Evolutionary conservation across 2,888 invertebrate genomes (phyloP), one percentile per base, ranked within the genome.

Genomic region (Unio pictorum): DNA sequence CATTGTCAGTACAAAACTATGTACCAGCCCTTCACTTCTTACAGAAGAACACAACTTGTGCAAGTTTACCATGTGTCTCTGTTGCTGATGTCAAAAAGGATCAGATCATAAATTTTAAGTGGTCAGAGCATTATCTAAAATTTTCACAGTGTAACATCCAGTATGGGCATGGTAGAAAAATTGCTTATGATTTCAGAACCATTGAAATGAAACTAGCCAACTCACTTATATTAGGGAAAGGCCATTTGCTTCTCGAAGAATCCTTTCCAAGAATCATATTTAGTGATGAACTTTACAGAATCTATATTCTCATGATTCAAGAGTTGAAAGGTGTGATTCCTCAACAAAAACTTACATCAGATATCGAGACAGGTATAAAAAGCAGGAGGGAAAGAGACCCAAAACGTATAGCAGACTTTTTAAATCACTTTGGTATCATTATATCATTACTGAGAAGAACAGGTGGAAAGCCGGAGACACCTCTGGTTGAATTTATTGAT

Each of bases 281-380:
- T 64, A 69, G 66, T 23, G 81, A 81, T 71, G 79, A 81, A 63
- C 63, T 78, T 18, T 79, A 76, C 61, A 74, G 71, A 45, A 76
- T 73, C 34, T 79, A 72, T 64, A 71, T 71, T 17, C 61, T 61
- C 6, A 57, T 81, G 56, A 55, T 76, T 5, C 59, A 61, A 23
- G 74, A 76, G 7, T 45, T 81, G 1, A 34, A 34, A 18, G 30
- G 15, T 11, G 59, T 59, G 8, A 67, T 76, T 6, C 69, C 72
- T 11, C 81, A 81, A 34, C 66, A 70, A 59, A 23, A 64, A 20
- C 30, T 81, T 2, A 66, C 77, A 34, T 17, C 20, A 1, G 74
- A 76, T 55, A 69, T 79, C 4, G 59, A 56, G 20, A 60, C 55
- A n/a, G 66, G 63, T 7, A 57, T 81, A 20, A 18, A 66, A 54